Conservation (phyloP, 1,140 invertebrate species). For the Papilio polytes region DNA sequence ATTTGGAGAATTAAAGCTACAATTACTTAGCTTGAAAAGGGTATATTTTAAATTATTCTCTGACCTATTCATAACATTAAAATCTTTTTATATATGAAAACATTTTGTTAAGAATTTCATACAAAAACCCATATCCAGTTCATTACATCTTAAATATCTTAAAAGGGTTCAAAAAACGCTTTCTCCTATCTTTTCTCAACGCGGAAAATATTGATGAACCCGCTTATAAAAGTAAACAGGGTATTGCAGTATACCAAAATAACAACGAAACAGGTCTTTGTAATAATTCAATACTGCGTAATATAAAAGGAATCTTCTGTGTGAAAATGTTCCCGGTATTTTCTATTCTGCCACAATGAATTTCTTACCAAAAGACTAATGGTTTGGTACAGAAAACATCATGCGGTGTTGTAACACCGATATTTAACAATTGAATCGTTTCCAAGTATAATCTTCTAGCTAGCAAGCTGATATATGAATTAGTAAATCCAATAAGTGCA, state of each 20-base stretch:
- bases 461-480: too few species aligned
- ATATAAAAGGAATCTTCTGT: not conserved
- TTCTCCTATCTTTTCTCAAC: conserved; percentile 7
- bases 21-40: not conserved
- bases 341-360: not conserved
- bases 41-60: not conserved
- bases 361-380: not conserved
- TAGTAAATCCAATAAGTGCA: too few species aligned
- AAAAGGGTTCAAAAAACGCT: not conserved
- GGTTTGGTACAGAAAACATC: too few species aligned
- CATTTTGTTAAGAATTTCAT: conserved; percentile 39
- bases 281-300: not conserved
- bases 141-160: not conserved
- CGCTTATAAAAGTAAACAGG: conserved; percentile 7
- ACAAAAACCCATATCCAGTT: not conserved
- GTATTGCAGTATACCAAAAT: not conserved
- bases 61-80: not conserved
- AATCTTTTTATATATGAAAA: conserved; percentile 21
- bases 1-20: conserved; percentile 35
- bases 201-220: not conserved
- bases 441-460: too few species aligned
- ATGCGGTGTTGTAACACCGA: too few species aligned
- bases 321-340: not conserved
- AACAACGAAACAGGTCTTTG: not conserved
- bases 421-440: too few species aligned